Percentiles rank a stretch among this genome's conserved stretches.
Evolutionary conservation across 2,113 vertebrate genomes (phyloP).

Genomic region (Varanus komodoensis): DNA sequence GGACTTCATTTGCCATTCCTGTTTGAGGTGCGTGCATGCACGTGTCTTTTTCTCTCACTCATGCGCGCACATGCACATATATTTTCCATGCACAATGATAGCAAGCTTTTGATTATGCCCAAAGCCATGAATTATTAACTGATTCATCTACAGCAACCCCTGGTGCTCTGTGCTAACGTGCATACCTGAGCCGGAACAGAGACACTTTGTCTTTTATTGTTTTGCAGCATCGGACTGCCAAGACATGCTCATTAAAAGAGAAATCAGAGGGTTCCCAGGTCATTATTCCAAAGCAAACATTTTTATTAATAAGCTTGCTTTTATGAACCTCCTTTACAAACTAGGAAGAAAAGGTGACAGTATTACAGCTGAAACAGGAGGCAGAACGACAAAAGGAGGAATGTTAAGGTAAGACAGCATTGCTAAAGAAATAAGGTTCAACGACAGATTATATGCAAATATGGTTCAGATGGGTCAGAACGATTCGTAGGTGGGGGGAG

Average conservation of each 20-base stretch:
- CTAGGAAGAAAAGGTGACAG: background rate
- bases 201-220: slow-evolving; percentile 20
- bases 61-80: too few relatives aligned
- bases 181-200: slow-evolving; percentile 3
- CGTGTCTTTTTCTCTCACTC: background rate
- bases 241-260: slow-evolving; percentile 19
- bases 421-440: background rate
- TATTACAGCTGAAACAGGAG: background rate
- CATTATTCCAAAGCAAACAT: slow-evolving; percentile 15
- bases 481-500: background rate
- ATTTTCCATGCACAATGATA: background rate
- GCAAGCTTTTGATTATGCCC: slow-evolving; percentile 11
- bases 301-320: slow-evolving; percentile 26
- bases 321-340: slow-evolving; percentile 3
- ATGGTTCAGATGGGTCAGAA: background rate
- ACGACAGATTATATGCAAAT: background rate
- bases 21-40: background rate
- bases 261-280: background rate
- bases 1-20: background rate
- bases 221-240: background rate
- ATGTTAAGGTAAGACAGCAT: background rate
- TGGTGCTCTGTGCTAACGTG: background rate
- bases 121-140: slow-evolving; percentile 23
- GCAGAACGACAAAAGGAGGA: background rate
- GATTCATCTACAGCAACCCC: background rate